Evolutionary conservation across 2,888 invertebrate genomes (phyloP), one percentile per base, ranked within the genome.

Genomic region (Microdon myrmicae): DNA sequence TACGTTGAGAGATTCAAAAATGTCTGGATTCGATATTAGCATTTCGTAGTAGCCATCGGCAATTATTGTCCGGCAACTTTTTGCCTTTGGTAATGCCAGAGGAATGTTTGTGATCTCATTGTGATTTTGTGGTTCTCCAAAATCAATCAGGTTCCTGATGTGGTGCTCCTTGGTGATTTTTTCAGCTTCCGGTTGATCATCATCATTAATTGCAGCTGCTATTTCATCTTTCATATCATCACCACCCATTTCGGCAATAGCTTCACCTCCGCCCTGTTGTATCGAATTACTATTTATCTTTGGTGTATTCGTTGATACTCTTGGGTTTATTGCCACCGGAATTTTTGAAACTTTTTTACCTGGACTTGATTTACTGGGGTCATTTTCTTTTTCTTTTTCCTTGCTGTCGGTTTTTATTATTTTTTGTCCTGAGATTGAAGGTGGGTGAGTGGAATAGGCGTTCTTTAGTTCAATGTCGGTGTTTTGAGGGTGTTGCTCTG

Each of bases 41-140:
- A 90, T 89, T 67, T 91, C 91, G 58, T 90, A 87, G 75, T 91
- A 93, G 2, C 90, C 88, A 68, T 90, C 89, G 0, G 90, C 90
- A n/a, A 87, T 85, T 13, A 84, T 75, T 6, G 86, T 86, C 44
- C 84, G 82, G 23, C 86, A 86, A 56, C 84, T 85, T 20, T 84
- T 81, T 1, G 83, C 82, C 68, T 82, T 81, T 2, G 82, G 82
- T 54, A 81, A 69, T 4, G 83, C 80, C 2, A 80, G 80, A 3
- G 81, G 80, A 28, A 76, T 71, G 44, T 28, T 55, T 8, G 58
- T 37, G 5, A 53, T 38, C 10, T 51, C 47, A 20, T 44, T 54
- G 3, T 34, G 43, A 20, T 35, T 56, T 22, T 56, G 56, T 35
- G 28, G 43, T 6, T 55, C 59, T n/a, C 70, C 69, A 32, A 70